phyloP scores from a whole-genome alignment of 2,888 invertebrate genomes.

The Salticus scenicus region DNA sequence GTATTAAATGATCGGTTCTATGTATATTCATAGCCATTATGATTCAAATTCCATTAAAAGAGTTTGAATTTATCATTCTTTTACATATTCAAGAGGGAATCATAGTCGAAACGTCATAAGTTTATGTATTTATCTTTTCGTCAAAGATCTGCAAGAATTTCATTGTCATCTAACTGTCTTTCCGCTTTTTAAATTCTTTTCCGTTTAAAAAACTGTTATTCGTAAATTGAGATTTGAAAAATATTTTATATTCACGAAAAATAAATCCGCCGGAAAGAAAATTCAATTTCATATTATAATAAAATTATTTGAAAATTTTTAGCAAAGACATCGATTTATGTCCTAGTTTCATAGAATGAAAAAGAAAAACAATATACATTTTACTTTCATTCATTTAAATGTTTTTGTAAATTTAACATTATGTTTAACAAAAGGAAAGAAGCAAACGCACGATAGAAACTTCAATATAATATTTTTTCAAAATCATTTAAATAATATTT shows the following conservation, averaged over 20 bases:
- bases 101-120: constrained; percentile 31
- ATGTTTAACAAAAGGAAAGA: not conserved
- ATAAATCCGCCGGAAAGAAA: not conserved
- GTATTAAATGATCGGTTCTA: not conserved
- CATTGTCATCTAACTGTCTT: constrained; percentile 15
- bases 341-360: not conserved
- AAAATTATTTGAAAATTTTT: not conserved
- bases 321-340: not conserved
- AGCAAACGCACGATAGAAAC: not conserved
- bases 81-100: not conserved
- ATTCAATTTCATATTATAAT: not conserved
- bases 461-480: not conserved
- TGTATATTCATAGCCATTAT: constrained; percentile 22
- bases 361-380: not conserved
- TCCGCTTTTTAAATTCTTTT: no score
- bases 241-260: not conserved
- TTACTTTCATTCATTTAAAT: not conserved
- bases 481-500: not conserved
- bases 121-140: constrained; percentile 2
- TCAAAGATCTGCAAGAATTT: not conserved
- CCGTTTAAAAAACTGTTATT: constrained; percentile 14
- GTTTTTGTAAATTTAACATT: not conserved
- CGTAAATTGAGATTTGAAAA: constrained; percentile 12
- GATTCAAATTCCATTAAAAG: constrained; percentile 28
- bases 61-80: not conserved